Percentiles rank a stretch among this genome's conserved stretches.
phyloP scores from a whole-genome alignment of 2,888 invertebrate species.

The Sesia bembeciformis region DNA sequence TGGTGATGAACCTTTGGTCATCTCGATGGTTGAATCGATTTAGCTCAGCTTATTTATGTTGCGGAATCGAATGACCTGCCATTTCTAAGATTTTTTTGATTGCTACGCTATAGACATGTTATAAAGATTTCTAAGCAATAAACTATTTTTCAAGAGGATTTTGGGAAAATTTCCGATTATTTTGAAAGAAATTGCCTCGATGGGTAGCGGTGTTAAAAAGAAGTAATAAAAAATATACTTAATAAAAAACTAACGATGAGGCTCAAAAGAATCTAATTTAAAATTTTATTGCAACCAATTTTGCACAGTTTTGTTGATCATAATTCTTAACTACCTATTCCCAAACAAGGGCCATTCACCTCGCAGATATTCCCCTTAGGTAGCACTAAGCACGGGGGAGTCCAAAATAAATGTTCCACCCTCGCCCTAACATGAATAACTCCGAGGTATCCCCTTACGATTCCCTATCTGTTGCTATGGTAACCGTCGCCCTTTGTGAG shows the following conservation, averaged over 20 bases:
- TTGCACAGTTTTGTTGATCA: constrained; percentile 9
- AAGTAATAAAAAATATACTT: too few species aligned
- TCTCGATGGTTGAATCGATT: not conserved
- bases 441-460: constrained; percentile 46
- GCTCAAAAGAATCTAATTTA: too few species aligned
- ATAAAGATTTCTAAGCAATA: too few species aligned
- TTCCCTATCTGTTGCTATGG: constrained; percentile 47
- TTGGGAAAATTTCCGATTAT: too few species aligned
- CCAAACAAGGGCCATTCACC: constrained; percentile 61
- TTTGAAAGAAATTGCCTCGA: too few species aligned
- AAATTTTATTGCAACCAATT: too few species aligned
- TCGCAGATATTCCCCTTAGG: constrained; percentile 60
- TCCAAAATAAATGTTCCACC: constrained; percentile 61
- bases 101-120: too few species aligned
- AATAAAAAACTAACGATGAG: too few species aligned
- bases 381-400: constrained; percentile 45
- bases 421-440: constrained; percentile 55
- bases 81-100: too few species aligned
- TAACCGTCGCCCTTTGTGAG: constrained; percentile 34
- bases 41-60: not conserved
- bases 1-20: constrained; percentile 25
- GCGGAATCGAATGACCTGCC: not conserved
- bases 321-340: constrained; percentile 18
- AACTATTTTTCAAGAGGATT: too few species aligned
- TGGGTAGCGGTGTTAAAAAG: too few species aligned